A percentile compares a stretch with the other conserved stretches of the same genome.
phyloP scores from a whole-genome alignment of 2,797 vertebrate species.

The Erpetoichthys calabaricus region DNA sequence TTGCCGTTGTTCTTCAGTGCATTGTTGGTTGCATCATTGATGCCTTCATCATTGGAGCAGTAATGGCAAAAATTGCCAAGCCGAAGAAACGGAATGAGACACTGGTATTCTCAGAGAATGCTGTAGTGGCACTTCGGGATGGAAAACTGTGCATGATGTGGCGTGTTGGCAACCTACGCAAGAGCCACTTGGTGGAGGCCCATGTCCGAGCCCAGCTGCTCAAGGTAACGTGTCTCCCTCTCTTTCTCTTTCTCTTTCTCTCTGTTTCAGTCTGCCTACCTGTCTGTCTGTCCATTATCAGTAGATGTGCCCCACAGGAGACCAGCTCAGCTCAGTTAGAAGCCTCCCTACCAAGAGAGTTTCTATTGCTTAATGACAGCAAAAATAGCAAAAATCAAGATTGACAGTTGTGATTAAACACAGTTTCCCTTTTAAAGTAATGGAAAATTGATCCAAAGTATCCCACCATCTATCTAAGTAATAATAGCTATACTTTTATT shows the following conservation, averaged over 20 bases:
- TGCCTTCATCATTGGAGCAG: conserved; percentile 84
- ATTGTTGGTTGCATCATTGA: conserved; percentile 86
- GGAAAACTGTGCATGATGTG: conserved; percentile 85
- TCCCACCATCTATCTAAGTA: too few species aligned
- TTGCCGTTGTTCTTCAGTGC: conserved; percentile 82
- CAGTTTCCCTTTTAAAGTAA: too few species aligned
- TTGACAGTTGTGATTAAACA: too few species aligned
- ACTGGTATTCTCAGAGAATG: conserved; percentile 69
- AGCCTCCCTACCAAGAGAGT: too few species aligned
- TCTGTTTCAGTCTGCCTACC: neutral
- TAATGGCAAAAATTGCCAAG: conserved; percentile 89
- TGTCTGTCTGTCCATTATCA: too few species aligned
- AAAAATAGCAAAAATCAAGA: too few species aligned
- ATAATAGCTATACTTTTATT: too few species aligned
- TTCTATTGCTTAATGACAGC: too few species aligned
- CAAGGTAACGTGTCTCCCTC: conserved; percentile 46
- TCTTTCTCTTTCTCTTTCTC: conserved; percentile 7
- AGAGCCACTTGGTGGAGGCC: conserved; percentile 82
- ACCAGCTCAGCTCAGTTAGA: too few species aligned
- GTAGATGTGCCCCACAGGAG: too few species aligned
- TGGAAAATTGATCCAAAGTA: too few species aligned
- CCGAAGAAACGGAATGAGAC: conserved; percentile 91
- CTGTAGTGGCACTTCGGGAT: conserved; percentile 73
- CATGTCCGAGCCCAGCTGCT: conserved; percentile 78
- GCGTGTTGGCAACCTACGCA: conserved; percentile 77